Percentiles rank a stretch among this genome's conserved stretches.
Evolutionary conservation across 1,140 invertebrate species (phyloP).

Genomic region (Bactericera cockerelli): DNA sequence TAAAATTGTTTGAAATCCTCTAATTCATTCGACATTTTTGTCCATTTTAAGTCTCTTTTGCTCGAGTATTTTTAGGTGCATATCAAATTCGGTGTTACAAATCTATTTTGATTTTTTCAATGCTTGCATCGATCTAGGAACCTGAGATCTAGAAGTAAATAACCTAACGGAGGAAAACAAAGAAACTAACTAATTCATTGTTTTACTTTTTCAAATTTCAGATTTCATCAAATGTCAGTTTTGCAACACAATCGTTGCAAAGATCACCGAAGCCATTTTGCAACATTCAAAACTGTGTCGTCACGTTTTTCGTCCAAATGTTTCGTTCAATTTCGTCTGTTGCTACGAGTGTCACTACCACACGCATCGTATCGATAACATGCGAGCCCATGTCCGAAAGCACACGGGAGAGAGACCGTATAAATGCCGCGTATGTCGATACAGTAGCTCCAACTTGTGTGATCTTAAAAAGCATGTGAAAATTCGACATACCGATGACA

Average conservation of each 20-base stretch:
- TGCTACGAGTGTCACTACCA: background rate
- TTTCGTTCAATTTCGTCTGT: background rate
- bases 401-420: background rate
- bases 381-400: background rate
- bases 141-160: no score
- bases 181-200: no score
- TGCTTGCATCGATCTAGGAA: no score
- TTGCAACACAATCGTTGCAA: background rate
- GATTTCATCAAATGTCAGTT: background rate
- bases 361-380: background rate
- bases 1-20: no score
- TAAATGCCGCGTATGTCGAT: background rate
- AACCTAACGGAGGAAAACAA: no score
- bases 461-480: conserved; percentile 4
- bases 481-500: background rate
- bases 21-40: no score
- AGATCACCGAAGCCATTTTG: background rate
- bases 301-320: background rate
- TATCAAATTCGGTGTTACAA: no score
- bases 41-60: no score
- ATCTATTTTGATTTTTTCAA: no score
- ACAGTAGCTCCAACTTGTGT: background rate
- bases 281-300: background rate
- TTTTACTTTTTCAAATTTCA: no score
- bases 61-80: no score